phyloP scores from a whole-genome alignment of 2,113 vertebrate species.

The Anhinga rufa region DNA sequence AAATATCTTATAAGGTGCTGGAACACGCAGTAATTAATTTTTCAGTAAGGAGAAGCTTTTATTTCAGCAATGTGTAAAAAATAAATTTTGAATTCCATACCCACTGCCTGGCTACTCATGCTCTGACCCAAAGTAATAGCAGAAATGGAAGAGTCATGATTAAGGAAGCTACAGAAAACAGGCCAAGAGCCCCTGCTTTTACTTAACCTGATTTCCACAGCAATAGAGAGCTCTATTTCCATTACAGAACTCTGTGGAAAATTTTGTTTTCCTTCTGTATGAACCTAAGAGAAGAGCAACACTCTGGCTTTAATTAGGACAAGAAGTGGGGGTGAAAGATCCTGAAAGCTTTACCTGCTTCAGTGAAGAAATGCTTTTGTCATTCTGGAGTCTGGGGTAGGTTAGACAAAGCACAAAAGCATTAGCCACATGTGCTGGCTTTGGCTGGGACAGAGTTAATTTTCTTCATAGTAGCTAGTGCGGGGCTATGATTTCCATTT shows the following conservation, averaged over 20 bases:
- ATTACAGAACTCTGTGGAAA: not conserved
- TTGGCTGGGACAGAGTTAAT: too few species aligned
- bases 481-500: too few species aligned
- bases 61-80: conserved; percentile 55
- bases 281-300: not conserved
- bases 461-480: too few species aligned
- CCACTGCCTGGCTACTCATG: not conserved
- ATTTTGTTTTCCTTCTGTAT: not conserved
- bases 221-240: not conserved
- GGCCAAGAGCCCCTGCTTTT: not conserved
- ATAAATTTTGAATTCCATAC: conserved; percentile 12
- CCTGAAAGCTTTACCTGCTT: not conserved
- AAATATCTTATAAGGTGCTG: conserved; percentile 70
- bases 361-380: not conserved
- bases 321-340: not conserved
- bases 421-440: not conserved
- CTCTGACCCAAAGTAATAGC: not conserved
- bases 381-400: not conserved
- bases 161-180: not conserved
- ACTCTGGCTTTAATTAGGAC: not conserved
- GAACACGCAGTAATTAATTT: conserved; percentile 69
- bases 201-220: not conserved
- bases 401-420: not conserved
- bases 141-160: not conserved
- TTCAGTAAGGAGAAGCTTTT: conserved; percentile 66